A percentile compares a stretch with the other conserved stretches of the same genome.
These are phyloP conservation scores for Saxidomus purpurata DNA, from an alignment of 1,140 invertebrate genomes.

Conservation along the genomic window DNA sequence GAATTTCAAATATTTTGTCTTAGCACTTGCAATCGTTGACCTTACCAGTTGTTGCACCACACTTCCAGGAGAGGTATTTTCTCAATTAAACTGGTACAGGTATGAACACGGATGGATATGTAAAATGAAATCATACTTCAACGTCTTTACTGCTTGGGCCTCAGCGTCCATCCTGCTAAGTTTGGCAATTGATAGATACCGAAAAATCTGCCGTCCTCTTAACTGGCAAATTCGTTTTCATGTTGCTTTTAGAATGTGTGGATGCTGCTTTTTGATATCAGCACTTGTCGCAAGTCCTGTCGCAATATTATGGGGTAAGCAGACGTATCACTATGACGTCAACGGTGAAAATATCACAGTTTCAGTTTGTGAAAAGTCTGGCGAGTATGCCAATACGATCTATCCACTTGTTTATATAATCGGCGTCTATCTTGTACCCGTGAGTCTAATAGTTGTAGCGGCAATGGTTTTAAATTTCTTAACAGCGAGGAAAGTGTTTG, in stretches of 20 bases:
- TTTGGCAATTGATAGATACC: slow-evolving; percentile 72
- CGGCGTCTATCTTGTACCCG: slow-evolving; percentile 14
- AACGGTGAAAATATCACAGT: not conserved
- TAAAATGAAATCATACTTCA: slow-evolving; percentile 70
- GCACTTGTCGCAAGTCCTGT: slow-evolving; percentile 8
- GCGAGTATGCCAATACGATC: slow-evolving; percentile 15
- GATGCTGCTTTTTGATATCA: not conserved
- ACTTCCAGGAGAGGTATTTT: slow-evolving; percentile 74
- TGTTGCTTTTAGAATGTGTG: slow-evolving; percentile 17
- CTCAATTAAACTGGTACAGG: slow-evolving; percentile 73
- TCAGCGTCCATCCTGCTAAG: slow-evolving; percentile 71
- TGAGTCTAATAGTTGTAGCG: not conserved
- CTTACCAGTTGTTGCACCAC: slow-evolving; percentile 70
- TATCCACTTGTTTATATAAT: slow-evolving; percentile 31
- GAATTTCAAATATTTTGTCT: slow-evolving; percentile 71
- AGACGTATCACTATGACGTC: slow-evolving; percentile 19
- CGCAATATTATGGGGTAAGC: slow-evolving; percentile 45
- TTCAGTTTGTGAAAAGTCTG: slow-evolving; percentile 49
- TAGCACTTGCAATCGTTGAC: slow-evolving; percentile 71
- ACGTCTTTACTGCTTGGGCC: slow-evolving; percentile 67
- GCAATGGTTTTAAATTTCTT: slow-evolving; percentile 12
- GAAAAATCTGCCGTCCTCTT: slow-evolving; percentile 71
- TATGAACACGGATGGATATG: slow-evolving; percentile 66
- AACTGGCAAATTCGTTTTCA: slow-evolving; percentile 61
- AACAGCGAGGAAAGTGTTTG: slow-evolving; percentile 23